These are phyloP conservation scores for Pollenia amentaria DNA, from an alignment of 2,888 invertebrate genomes.

Conservation along the genomic window DNA sequence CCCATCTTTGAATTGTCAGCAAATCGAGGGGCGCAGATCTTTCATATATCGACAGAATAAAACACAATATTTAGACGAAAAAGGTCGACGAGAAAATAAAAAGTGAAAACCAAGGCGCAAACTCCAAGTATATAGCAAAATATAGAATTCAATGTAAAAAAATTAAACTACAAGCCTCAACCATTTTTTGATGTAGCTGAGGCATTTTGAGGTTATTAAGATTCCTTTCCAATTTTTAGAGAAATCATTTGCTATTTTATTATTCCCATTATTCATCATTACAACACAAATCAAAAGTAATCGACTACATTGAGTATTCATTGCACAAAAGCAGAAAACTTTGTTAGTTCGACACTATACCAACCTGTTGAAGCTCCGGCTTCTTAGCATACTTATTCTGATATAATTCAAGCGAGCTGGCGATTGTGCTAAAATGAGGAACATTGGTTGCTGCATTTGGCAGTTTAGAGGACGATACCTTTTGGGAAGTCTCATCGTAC, in stretches of 20 bases:
- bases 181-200: slow-evolving; percentile 45
- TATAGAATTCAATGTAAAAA: slow-evolving; percentile 48
- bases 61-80: slow-evolving; percentile 67
- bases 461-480: slow-evolving; percentile 77
- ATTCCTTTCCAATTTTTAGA: slow-evolving; percentile 50
- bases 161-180: slow-evolving; percentile 50
- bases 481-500: slow-evolving; percentile 79
- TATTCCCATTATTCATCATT: slow-evolving; percentile 46
- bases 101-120: slow-evolving; percentile 55
- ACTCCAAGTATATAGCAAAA: slow-evolving; percentile 54
- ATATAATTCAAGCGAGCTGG: slow-evolving; percentile 84
- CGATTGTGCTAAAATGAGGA: slow-evolving; percentile 82
- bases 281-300: slow-evolving; percentile 49
- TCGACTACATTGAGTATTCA: slow-evolving; percentile 54
- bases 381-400: slow-evolving; percentile 84
- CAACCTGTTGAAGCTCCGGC: slow-evolving; percentile 83
- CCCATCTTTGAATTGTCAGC: slow-evolving; percentile 65
- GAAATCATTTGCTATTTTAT: slow-evolving; percentile 68
- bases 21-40: slow-evolving; percentile 64
- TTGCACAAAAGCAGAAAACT: slow-evolving; percentile 60
- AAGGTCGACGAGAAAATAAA: slow-evolving; percentile 68
- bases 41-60: slow-evolving; percentile 56
- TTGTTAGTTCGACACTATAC: slow-evolving; percentile 74
- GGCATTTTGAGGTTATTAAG: slow-evolving; percentile 34
- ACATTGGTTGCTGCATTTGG: slow-evolving; percentile 79